Conservation (phyloP, 2,888 invertebrate species). For the Amorpha juglandis region DNA sequence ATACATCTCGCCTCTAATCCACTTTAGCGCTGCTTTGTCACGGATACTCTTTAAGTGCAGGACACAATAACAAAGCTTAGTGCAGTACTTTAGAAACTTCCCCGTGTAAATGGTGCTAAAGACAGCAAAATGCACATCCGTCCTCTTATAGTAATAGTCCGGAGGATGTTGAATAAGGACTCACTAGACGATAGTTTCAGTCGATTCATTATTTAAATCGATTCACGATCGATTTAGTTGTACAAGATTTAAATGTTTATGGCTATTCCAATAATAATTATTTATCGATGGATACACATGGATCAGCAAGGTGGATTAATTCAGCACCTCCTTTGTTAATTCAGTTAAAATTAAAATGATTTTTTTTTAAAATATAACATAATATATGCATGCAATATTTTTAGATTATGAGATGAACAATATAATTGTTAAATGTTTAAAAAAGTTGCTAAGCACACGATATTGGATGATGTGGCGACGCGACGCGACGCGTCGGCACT, state of each 20-base stretch:
- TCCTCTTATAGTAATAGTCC: neutral
- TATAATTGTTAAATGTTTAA: neutral
- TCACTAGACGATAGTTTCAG: too few species aligned
- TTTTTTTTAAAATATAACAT: too few species aligned
- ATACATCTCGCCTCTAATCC: conserved; percentile 6
- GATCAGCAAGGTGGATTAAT: too few species aligned
- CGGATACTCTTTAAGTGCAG: conserved; percentile 15
- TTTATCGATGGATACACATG: too few species aligned
- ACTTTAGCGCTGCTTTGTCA: conserved; percentile 15
- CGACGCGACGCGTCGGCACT: neutral
- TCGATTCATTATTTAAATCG: too few species aligned
- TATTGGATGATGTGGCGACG: too few species aligned
- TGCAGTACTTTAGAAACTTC: neutral
- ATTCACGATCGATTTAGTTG: too few species aligned
- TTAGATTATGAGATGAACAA: neutral
- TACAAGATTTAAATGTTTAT: too few species aligned
- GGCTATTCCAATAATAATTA: too few species aligned
- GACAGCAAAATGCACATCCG: neutral
- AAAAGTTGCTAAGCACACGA: neutral
- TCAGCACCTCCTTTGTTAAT: neutral
- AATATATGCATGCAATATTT: too few species aligned
- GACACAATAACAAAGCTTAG: conserved; percentile 9
- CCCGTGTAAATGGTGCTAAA: conserved; percentile 10
- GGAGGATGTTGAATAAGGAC: neutral
- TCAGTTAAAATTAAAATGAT: too few species aligned